Evolutionary conservation across 1,140 invertebrate genomes (phyloP).

Genomic region (Drosophila jambulina): DNA sequence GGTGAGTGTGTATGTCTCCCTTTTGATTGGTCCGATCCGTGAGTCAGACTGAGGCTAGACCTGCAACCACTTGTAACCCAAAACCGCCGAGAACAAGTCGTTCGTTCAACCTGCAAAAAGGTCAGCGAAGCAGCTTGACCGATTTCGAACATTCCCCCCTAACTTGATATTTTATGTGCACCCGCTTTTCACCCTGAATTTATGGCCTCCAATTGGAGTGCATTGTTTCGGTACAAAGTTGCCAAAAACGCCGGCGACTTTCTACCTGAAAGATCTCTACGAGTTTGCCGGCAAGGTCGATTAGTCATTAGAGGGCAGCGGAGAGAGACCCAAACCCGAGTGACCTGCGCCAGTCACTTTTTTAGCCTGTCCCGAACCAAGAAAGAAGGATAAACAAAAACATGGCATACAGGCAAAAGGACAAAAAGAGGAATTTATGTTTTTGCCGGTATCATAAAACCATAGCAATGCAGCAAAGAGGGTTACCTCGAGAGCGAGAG

Average conservation of each 20-base stretch:
- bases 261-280: slow-evolving; percentile 61
- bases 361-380: slow-evolving; percentile 31
- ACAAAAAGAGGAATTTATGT: slow-evolving; percentile 49
- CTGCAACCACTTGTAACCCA: slow-evolving; percentile 43
- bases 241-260: slow-evolving; percentile 37
- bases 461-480: slow-evolving; percentile 66
- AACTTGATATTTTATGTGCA: slow-evolving; percentile 10
- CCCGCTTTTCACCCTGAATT: slow-evolving; percentile 28
- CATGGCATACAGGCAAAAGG: slow-evolving; percentile 44
- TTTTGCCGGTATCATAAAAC: slow-evolving; percentile 74
- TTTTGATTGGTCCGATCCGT: slow-evolving; percentile 46
- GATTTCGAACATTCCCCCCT: slow-evolving; percentile 26
- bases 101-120: slow-evolving; percentile 77
- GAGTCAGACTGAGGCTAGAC: slow-evolving; percentile 48
- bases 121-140: slow-evolving; percentile 58
- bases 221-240: slow-evolving; percentile 27
- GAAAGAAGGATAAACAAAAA: slow-evolving; percentile 12
- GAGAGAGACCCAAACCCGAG: slow-evolving; percentile 29
- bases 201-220: slow-evolving; percentile 72
- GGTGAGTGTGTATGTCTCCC: slow-evolving; percentile 20
- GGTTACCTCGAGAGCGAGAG: slow-evolving; percentile 14
- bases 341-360: slow-evolving; percentile 65
- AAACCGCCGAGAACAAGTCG: slow-evolving; percentile 48
- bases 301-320: slow-evolving; percentile 70
- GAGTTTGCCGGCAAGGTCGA: slow-evolving; percentile 59